Evolutionary conservation across 1,140 invertebrate genomes (phyloP).

Genomic region (Drosophila nigrodunni): DNA sequence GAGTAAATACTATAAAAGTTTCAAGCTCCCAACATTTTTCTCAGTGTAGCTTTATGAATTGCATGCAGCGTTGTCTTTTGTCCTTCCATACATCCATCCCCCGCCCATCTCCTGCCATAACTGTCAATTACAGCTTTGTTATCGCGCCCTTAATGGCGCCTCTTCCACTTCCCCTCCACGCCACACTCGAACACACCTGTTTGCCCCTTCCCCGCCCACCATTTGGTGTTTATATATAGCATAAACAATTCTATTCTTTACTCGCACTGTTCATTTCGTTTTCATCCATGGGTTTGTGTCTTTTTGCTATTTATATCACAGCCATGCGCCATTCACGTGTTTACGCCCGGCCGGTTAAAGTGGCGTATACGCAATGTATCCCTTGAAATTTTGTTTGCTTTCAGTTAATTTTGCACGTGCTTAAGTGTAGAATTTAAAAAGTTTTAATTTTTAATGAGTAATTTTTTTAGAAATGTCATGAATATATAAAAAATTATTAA

Average conservation of each 20-base stretch:
- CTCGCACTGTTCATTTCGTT: conserved; percentile 3
- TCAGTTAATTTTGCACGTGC: conserved; percentile 14
- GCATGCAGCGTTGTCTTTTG: conserved; percentile 20
- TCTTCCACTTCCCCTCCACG: not conserved
- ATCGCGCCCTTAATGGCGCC: conserved; percentile 5
- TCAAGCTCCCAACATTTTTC: too few relatives aligned
- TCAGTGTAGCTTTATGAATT: conserved; percentile 40
- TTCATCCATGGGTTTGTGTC: conserved; percentile 17
- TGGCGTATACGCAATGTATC: conserved; percentile 64
- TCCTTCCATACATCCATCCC: too few relatives aligned
- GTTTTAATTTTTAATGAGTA: not conserved
- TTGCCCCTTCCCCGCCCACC: not conserved
- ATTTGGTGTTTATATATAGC: not conserved
- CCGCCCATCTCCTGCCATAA: not conserved
- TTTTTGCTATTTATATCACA: conserved; percentile 54
- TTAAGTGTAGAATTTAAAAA: not conserved
- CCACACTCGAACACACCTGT: not conserved
- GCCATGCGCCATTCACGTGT: conserved; percentile 72
- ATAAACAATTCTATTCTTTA: conserved; percentile 14
- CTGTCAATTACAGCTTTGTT: conserved; percentile 35
- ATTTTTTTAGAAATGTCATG: too few relatives aligned
- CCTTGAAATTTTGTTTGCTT: not conserved
- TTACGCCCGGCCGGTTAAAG: conserved; percentile 32
- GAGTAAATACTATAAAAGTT: too few relatives aligned
- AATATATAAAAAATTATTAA: too few relatives aligned